Evolutionary conservation across 92 coral and sea anemone genomes (phyloP), one percentile per base, ranked within the genome.

Genomic region (Epizoanthus rinbou): DNA sequence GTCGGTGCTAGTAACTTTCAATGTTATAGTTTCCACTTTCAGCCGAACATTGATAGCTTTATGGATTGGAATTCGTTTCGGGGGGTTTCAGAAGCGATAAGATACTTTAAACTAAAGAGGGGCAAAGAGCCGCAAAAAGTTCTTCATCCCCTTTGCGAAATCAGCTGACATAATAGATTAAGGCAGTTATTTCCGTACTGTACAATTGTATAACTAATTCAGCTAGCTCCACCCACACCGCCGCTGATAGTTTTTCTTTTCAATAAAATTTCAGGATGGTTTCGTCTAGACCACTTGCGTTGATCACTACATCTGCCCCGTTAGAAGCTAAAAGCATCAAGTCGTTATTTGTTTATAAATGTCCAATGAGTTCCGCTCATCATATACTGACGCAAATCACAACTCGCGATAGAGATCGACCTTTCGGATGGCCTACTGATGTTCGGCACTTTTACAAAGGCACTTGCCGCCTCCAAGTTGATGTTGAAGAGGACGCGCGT

Each of bases 331-430:
- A 78, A 78, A 78, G 69, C 39, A 13, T 59, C n/a, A 23, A 41
- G 57, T 78, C 70, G 63, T 78, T 78, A 59, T 78, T 78, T 78
- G 69, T 78, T 63, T 78, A 78, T 62, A 63, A 78, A 78, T 43
- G 82, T 43, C 57, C 24, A 28, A 78, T 35, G 35, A 62, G 72
- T 78, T 78, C 71, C 82, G 82, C 35, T 78, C 37, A 37, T 62
- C 82, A 78, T 62, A 13, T 35, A 67, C 24, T 43, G 82, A 72
- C 71, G 22, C 56, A 78, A 59, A 78, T 62, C 82, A 78, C 82
- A 78, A 78, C 59, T 78, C 28, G 82, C 82, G 82, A 78, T 78
- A 78, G 82, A 60, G 54, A 78, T 60, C 72, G 82, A 78, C 82
- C 82, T 62, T 78, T 78, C 71, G 64, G 14, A 78, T 41, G 82